Base-by-base conservation (phyloP, 2,888 invertebrate genomes). In the Tenthredo livida region DNA sequence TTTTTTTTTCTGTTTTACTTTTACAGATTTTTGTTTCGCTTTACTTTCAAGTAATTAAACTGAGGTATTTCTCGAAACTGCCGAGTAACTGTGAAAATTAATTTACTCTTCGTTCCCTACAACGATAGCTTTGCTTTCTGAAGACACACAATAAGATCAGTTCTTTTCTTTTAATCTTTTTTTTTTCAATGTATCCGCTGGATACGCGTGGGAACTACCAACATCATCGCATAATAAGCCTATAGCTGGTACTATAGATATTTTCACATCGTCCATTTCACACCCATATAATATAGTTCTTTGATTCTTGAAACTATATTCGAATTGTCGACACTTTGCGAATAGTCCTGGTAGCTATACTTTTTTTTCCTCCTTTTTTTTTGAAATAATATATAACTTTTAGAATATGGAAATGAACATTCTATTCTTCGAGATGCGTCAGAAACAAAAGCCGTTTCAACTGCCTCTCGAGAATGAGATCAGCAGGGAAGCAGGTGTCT, bases 31-130 rank as follows among this genome's bases (percentile, higher is more conserved):
- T 33, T 67, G 29, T 67, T 67, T 67, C 67, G 15, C 67, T 33
- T 67, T 15, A 67, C 15, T 33, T 67, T 17, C 21, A 43, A n/a
- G 40, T 43, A 50, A 50, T 47, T 29, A 33, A 77, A 29, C n/a
- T 54, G 12, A 73, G 21, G 72, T 17, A 77, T 77, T 54, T 50
- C 50, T 77, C 25, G n/a, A 77, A 77, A 77, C 47, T 77, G 77
- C 77, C 54, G 15, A 77, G 29, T 50, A 77, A 77, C 77, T 40
- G 77, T 77, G 77, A 77, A 77, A 77, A 77, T 77, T 47, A 77
- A 54, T 33, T 54, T 77, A 50, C 50, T 33, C 77, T 77, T 7
- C n/a, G 29, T 29, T 25, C 7, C 9, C n/a, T 15, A 37, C 15
- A 54, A 33, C 29, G 33, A 50, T 50, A 73, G 50, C 50, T 77